Percentiles rank a stretch among this genome's conserved stretches.
Conservation (phyloP, 1,140 invertebrate genomes). For the Contarinia nasturtii region DNA sequence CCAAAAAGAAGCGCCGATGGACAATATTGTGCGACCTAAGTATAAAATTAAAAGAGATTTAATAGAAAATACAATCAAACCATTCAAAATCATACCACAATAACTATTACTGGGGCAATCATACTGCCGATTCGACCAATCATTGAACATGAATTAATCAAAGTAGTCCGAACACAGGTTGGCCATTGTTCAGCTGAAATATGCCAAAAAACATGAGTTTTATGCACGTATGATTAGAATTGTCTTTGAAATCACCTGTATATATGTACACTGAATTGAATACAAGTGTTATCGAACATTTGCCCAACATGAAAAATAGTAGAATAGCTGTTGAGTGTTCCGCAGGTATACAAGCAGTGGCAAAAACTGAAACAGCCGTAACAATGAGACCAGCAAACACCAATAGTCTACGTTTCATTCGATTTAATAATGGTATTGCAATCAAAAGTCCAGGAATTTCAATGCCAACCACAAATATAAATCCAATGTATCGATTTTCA, state of each 20-base stretch:
- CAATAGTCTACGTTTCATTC: conserved; percentile 37
- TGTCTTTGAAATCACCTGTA: too few species aligned
- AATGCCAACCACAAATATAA: conserved; percentile 44
- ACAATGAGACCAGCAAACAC: conserved; percentile 35
- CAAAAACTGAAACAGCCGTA: conserved; percentile 28
- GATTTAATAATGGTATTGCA: conserved; percentile 40
- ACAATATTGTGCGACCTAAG: conserved; percentile 27
- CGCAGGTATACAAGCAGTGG: conserved; percentile 12
- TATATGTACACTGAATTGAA: conserved; percentile 51
- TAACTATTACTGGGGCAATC: conserved; percentile 47
- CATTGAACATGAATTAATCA: conserved; percentile 48
- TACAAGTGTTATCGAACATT: conserved; percentile 47
- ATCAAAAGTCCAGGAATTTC: conserved; percentile 52
- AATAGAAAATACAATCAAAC: not conserved
- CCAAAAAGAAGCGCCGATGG: conserved; percentile 41
- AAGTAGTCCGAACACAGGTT: conserved; percentile 38
- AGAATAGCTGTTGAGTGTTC: conserved; percentile 24
- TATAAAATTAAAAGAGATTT: conserved; percentile 2
- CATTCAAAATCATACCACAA: conserved; percentile 7
- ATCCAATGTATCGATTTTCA: conserved; percentile 46
- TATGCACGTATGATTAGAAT: too few species aligned
- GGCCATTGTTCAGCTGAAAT: conserved; percentile 55
- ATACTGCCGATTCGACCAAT: conserved; percentile 51
- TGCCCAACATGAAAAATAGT: conserved; percentile 45
- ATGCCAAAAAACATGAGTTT: too few species aligned